phyloP scores from a whole-genome alignment of 1,140 invertebrate genomes.

The Eupeodes corollae region DNA sequence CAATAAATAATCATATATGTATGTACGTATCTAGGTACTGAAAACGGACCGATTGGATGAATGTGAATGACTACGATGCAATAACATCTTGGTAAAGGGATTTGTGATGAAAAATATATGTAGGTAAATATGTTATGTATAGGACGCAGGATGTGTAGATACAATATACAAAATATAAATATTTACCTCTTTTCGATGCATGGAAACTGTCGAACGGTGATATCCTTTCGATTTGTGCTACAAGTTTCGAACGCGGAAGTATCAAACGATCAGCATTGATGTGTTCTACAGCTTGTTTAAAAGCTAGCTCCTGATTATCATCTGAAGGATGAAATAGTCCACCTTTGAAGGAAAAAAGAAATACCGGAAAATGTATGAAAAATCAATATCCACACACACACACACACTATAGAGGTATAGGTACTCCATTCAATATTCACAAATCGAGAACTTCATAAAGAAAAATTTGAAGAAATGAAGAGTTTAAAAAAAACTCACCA shows the following conservation, averaged over 20 bases:
- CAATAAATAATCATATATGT: no score
- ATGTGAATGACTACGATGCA: no score
- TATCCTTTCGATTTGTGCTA: slow-evolving; percentile 75
- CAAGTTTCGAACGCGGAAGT: slow-evolving; percentile 67
- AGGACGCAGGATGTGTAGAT: neutral
- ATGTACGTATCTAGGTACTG: no score
- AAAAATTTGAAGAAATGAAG: neutral
- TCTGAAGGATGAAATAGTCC: slow-evolving; percentile 70
- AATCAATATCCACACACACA: slow-evolving; percentile 22
- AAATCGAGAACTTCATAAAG: neutral
- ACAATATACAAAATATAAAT: neutral
- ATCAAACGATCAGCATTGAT: slow-evolving; percentile 74
- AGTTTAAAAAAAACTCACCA: slow-evolving; percentile 15
- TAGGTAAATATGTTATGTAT: neutral
- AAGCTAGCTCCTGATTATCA: slow-evolving; percentile 66
- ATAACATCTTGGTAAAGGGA: no score
- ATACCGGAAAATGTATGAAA: slow-evolving; percentile 13
- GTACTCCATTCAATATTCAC: neutral
- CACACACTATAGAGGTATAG: neutral
- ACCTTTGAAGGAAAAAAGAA: slow-evolving; percentile 43
- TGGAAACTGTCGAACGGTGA: slow-evolving; percentile 84
- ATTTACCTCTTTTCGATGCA: slow-evolving; percentile 76
- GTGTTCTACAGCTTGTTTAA: slow-evolving; percentile 79
- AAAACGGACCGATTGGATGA: no score
- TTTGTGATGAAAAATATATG: no score